Evolutionary conservation across 2,113 vertebrate genomes (phyloP).

Genomic region (Phoxinus phoxinus): DNA sequence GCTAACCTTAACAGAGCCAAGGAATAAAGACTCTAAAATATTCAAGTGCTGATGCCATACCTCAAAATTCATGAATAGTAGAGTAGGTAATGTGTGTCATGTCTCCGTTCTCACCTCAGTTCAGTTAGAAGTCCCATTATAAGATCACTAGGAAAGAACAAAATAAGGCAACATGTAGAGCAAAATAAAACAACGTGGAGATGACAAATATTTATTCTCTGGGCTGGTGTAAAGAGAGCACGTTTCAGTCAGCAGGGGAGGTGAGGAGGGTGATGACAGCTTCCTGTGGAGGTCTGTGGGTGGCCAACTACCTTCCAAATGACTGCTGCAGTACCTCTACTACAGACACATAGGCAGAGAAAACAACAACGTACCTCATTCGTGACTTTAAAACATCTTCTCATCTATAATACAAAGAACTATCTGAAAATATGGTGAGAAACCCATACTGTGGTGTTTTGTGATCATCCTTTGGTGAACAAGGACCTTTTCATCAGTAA

Average conservation of each 20-base stretch:
- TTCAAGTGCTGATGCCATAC: constrained; percentile 53
- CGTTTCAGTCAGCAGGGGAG: not conserved
- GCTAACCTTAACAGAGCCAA: not conserved
- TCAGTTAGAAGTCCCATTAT: not conserved
- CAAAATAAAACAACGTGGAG: not conserved
- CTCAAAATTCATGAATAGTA: not conserved
- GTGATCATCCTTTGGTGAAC: not conserved
- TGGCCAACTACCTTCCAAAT: not conserved
- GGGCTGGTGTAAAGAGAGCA: not conserved
- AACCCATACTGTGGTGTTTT: not conserved
- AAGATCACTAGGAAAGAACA: constrained; percentile 18
- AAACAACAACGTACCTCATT: not conserved
- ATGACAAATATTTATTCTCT: constrained; percentile 3
- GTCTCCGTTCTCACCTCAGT: not conserved
- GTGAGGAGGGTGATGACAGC: not conserved
- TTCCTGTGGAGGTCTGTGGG: constrained; percentile 22
- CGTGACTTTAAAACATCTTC: not conserved
- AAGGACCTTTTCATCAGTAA: not conserved
- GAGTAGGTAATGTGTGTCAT: not conserved
- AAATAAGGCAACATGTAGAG: not conserved
- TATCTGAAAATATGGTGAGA: not conserved
- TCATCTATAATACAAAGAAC: not conserved
- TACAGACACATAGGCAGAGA: not conserved
- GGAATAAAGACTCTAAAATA: constrained; percentile 55
- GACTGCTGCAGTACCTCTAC: not conserved